Evolutionary conservation across 2,888 invertebrate species (phyloP).

Genomic region (Tetrapedia diversipes): DNA sequence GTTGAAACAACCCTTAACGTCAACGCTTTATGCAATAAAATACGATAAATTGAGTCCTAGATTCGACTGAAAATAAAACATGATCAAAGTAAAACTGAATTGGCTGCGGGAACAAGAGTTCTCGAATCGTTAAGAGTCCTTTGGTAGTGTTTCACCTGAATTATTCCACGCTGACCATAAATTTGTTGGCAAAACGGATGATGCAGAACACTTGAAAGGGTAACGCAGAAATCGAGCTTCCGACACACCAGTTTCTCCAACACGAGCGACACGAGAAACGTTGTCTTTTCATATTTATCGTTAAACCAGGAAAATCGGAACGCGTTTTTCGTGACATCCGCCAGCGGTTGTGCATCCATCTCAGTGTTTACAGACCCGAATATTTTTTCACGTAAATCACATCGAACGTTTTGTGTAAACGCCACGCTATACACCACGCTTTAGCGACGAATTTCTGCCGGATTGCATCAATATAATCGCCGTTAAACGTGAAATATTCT

Average conservation of each 20-base stretch:
- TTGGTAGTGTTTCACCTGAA: too few species aligned
- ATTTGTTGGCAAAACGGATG: too few species aligned
- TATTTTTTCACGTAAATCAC: slow-evolving; percentile 1
- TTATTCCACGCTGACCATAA: too few species aligned
- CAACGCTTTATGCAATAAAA: too few species aligned
- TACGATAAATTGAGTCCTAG: too few species aligned
- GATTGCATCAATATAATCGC: background rate
- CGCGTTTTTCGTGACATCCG: background rate
- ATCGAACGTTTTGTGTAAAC: background rate
- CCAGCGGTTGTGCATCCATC: background rate
- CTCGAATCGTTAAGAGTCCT: too few species aligned
- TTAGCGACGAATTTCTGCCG: background rate
- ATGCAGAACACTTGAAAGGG: too few species aligned
- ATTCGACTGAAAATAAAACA: too few species aligned
- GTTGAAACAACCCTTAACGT: too few species aligned
- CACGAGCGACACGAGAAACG: background rate
- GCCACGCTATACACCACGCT: background rate
- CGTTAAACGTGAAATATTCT: slow-evolving; percentile 16
- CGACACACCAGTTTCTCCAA: background rate
- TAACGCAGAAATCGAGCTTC: too few species aligned
- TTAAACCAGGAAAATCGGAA: background rate
- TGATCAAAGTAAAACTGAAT: too few species aligned
- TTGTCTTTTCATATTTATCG: background rate
- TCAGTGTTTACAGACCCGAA: background rate
- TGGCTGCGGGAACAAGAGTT: too few species aligned